These are phyloP conservation scores for Zootermopsis nevadensis DNA, from an alignment of 2,888 invertebrate genomes.

Conservation along the genomic window DNA sequence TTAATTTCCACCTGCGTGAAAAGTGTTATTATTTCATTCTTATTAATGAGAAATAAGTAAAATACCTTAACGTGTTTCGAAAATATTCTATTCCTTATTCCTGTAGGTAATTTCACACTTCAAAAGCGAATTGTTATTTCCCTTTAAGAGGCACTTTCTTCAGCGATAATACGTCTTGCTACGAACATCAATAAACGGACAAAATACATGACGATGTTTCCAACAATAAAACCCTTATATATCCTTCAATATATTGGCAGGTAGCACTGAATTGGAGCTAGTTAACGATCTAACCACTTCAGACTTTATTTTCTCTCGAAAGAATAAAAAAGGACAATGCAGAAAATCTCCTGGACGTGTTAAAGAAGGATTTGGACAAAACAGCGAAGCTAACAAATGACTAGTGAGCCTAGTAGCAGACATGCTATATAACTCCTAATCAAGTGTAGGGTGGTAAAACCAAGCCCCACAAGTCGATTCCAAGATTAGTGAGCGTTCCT, in stretches of 20 bases:
- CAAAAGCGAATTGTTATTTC: too few relatives aligned
- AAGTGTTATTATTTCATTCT: too few relatives aligned
- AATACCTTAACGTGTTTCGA: too few relatives aligned
- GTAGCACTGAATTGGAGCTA: neutral
- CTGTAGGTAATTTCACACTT: too few relatives aligned
- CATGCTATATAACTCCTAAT: constrained; percentile 47
- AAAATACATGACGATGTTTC: neutral
- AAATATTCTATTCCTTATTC: too few relatives aligned
- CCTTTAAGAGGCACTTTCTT: too few relatives aligned
- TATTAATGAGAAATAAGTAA: too few relatives aligned
- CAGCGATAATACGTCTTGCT: too few relatives aligned
- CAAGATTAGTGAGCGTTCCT: constrained; percentile 41
- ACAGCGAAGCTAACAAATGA: constrained; percentile 40
- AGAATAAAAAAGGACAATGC: neutral
- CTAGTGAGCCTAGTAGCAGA: constrained; percentile 1
- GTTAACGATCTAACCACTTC: neutral
- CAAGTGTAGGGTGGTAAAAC: constrained; percentile 46
- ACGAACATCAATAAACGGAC: neutral
- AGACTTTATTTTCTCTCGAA: neutral
- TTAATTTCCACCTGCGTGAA: too few relatives aligned
- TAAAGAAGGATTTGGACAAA: constrained; percentile 20
- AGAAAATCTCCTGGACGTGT: neutral
- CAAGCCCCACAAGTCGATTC: constrained; percentile 38
- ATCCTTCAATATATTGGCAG: neutral
- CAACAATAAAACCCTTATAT: neutral